These are phyloP conservation scores for Scaptomyza graminum DNA, from an alignment of 1,140 invertebrate species.

Conservation along the genomic window DNA sequence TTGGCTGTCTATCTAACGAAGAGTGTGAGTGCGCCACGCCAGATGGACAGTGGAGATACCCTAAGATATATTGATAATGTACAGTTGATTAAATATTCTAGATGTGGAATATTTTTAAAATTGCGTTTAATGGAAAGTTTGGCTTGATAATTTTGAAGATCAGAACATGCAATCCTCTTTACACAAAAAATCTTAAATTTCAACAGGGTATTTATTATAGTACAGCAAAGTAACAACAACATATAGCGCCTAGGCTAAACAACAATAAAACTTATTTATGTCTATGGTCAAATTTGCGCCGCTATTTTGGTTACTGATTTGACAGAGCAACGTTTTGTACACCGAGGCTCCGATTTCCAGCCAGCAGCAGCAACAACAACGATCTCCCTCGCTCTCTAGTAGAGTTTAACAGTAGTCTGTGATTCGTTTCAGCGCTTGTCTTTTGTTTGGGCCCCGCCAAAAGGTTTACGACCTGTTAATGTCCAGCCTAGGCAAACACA, in stretches of 20 bases:
- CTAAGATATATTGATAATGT: too few species aligned
- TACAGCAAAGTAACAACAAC: constrained; percentile 12
- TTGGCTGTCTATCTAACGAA: constrained; percentile 51
- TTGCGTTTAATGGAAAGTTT: too few species aligned
- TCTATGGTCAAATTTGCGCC: constrained; percentile 77
- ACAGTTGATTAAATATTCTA: too few species aligned
- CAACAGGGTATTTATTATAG: neutral
- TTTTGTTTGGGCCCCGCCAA: constrained; percentile 76
- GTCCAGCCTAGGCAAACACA: constrained; percentile 78
- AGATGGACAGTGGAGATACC: too few species aligned
- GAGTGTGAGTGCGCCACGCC: too few species aligned
- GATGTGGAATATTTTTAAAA: too few species aligned
- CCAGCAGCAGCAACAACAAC: too few species aligned
- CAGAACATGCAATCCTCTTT: neutral
- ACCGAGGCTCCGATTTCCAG: constrained; percentile 66
- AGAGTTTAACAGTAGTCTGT: neutral
- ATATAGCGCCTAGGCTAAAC: constrained; percentile 17
- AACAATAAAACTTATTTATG: constrained; percentile 83
- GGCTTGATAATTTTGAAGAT: too few species aligned
- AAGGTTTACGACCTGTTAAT: constrained; percentile 83
- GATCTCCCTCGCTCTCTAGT: neutral
- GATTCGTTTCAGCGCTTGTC: constrained; percentile 73
- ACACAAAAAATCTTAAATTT: neutral
- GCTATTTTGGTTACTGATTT: constrained; percentile 80
- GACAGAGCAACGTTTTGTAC: constrained; percentile 78